Conservation (phyloP, 2,888 invertebrate species). For the Cactoblastis cactorum region DNA sequence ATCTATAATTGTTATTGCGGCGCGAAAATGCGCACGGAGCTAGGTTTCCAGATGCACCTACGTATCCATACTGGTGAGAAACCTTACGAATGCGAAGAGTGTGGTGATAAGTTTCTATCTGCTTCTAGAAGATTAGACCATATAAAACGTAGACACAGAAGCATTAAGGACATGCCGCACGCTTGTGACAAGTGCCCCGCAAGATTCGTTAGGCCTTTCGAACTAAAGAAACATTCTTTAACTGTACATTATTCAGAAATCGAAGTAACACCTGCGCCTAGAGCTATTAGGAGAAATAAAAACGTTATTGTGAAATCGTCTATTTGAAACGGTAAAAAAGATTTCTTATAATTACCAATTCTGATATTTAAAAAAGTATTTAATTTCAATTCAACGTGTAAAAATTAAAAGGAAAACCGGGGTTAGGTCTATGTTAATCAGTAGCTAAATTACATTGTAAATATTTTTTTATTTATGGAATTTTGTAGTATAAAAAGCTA, state of each 20-base stretch:
- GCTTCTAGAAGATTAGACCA: conserved; percentile 61
- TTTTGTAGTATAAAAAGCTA: too few species aligned
- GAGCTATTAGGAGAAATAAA: conserved; percentile 11
- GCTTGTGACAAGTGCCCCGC: conserved; percentile 53
- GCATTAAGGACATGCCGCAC: conserved; percentile 45
- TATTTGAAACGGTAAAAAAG: not conserved
- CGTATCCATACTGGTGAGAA: conserved; percentile 59
- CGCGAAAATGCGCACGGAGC: conserved; percentile 46
- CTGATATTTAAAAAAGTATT: too few species aligned
- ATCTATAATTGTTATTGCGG: conserved; percentile 53
- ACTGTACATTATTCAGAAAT: conserved; percentile 39
- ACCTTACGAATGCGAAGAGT: conserved; percentile 53
- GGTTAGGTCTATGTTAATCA: too few species aligned
- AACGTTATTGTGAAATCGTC: not conserved
- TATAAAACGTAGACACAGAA: conserved; percentile 53
- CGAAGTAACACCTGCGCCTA: conserved; percentile 27
- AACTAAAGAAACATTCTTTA: conserved; percentile 56
- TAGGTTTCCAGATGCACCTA: conserved; percentile 54
- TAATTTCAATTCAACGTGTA: too few species aligned
- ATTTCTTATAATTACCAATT: not conserved
- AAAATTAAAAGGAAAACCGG: too few species aligned
- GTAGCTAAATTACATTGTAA: too few species aligned
- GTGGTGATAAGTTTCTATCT: conserved; percentile 59
- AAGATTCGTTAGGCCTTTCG: conserved; percentile 58
- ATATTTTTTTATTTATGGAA: too few species aligned